Percentiles rank a stretch among this genome's conserved stretches.
These are phyloP conservation scores for Anthopleura sola DNA, from an alignment of 64 coral and sea anemone species.

Conservation along the genomic window DNA sequence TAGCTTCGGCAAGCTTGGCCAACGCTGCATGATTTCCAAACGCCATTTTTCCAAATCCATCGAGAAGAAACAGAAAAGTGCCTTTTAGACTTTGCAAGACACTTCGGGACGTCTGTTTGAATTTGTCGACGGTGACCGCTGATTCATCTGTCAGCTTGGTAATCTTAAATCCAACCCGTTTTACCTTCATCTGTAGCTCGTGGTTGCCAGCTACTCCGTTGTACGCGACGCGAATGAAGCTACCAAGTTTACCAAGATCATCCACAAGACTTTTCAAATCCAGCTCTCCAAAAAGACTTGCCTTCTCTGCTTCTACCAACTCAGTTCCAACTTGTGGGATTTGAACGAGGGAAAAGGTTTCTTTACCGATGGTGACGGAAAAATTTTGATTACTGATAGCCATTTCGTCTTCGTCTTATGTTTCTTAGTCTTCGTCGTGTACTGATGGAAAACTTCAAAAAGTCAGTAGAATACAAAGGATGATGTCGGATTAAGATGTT, in stretches of 20 bases:
- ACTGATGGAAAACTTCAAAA: background rate
- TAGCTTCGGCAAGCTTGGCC: conserved; percentile 25
- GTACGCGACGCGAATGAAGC: conserved; percentile 60
- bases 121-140: conserved; percentile 60
- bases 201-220: conserved; percentile 63
- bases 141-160: conserved; percentile 70
- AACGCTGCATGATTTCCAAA: conserved; percentile 40
- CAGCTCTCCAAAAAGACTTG: conserved; percentile 13
- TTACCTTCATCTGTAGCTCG: conserved; percentile 63
- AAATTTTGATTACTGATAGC: background rate
- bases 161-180: conserved; percentile 57
- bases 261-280: conserved; percentile 49
- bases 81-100: conserved; percentile 43
- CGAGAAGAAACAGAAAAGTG: conserved; percentile 46
- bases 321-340: conserved; percentile 31
- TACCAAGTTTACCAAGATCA: conserved; percentile 66
- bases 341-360: conserved; percentile 28
- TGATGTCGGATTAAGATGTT: too few species aligned
- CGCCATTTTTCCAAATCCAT: conserved; percentile 64
- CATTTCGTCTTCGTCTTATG: background rate
- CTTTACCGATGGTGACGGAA: conserved; percentile 28
- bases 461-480: too few species aligned
- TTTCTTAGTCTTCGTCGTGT: too few species aligned
- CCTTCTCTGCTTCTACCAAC: conserved; percentile 8
- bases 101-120: conserved; percentile 35